These are phyloP conservation scores for Drosophila arizonae DNA, from an alignment of 1,140 invertebrate species.

Conservation along the genomic window DNA sequence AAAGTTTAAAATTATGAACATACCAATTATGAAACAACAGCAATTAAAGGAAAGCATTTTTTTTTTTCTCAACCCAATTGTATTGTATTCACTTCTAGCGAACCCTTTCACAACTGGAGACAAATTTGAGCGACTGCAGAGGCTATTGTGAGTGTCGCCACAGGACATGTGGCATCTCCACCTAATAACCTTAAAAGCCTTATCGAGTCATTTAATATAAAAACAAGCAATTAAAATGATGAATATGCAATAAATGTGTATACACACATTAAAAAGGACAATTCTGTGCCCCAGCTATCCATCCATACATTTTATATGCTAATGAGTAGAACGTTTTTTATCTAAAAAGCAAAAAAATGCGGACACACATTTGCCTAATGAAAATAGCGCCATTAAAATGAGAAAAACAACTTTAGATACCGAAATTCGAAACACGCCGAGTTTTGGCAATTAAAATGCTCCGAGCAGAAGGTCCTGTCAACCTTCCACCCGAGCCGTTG, in stretches of 20 bases:
- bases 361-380: conserved; percentile 81
- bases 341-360: conserved; percentile 53
- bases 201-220: conserved; percentile 77
- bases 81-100: background rate
- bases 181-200: conserved; percentile 76
- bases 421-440: conserved; percentile 75
- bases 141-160: background rate
- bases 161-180: conserved; percentile 37
- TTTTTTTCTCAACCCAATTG: no score
- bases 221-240: conserved; percentile 82
- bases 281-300: conserved; percentile 27
- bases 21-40: no score
- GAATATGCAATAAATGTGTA: conserved; percentile 80
- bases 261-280: conserved; percentile 50
- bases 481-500: conserved; percentile 20
- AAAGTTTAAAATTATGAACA: no score
- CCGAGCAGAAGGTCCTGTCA: conserved; percentile 67
- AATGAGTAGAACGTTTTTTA: conserved; percentile 70
- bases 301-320: conserved; percentile 74
- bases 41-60: no score
- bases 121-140: conserved; percentile 3
- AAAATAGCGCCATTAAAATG: conserved; percentile 82
- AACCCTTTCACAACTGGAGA: background rate
- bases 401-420: conserved; percentile 82
- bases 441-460: conserved; percentile 75